Conservation (phyloP, 92 coral and sea anemone genomes). For the Phymanthus crucifer region DNA sequence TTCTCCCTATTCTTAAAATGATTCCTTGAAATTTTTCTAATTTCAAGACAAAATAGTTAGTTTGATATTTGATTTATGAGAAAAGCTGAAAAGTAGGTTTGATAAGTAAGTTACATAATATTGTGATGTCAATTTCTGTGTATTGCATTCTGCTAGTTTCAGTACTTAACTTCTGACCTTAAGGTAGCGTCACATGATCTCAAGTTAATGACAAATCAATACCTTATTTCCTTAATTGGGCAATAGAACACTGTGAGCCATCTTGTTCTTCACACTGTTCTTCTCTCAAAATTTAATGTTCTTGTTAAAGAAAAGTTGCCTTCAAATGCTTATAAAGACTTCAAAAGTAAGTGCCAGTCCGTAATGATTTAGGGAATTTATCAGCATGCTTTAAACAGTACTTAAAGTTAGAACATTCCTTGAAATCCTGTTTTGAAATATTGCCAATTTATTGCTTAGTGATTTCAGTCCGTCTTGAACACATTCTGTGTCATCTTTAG, state of each 20-base stretch:
- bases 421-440: constrained; percentile 4
- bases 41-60: too few species aligned
- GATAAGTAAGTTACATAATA: neutral
- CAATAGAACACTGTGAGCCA: constrained; percentile 7
- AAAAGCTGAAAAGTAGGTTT: too few species aligned
- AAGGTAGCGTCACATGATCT: constrained; percentile 16
- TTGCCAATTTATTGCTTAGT: neutral
- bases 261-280: neutral
- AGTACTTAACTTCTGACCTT: constrained; percentile 17
- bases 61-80: too few species aligned
- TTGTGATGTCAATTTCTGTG: neutral
- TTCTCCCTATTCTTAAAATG: too few species aligned
- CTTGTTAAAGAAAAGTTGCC: neutral
- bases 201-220: neutral
- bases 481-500: neutral
- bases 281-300: constrained; percentile 2
- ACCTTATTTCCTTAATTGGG: constrained; percentile 26
- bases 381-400: neutral
- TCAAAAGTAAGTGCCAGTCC: neutral
- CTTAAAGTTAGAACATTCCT: neutral
- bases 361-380: neutral
- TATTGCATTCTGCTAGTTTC: neutral
- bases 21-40: too few species aligned
- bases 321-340: neutral
- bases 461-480: neutral